Evolutionary conservation across 2,888 invertebrate species (phyloP), one percentile per base, ranked within the genome.

Genomic region (Sussaba pulchella): DNA sequence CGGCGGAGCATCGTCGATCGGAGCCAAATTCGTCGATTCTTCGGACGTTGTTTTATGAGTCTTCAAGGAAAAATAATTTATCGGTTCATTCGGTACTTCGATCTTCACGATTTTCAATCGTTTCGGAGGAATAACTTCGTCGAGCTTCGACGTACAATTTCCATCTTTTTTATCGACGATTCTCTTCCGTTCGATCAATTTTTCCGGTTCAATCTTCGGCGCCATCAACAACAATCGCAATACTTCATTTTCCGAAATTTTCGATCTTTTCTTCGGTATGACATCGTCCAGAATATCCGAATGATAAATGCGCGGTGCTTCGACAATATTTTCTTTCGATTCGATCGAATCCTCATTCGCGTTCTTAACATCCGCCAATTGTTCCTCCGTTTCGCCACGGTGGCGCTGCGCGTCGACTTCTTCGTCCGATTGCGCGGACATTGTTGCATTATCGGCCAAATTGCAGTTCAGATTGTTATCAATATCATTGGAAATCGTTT

Each of bases 251-350:
- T 9, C 31, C 41, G 19, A 8, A 1, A 70, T 45, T 45, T 70
- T 70, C 14, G 19, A 41, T 19, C 17, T 57, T 43, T 70, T 70
- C 1, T 14, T 12, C 43, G 57, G 70, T 45, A 45, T 57, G 1
- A 14, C 43, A 14, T 69, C 45, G 57, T 70, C 70, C n/a, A 10
- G 9, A 43, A 57, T 45, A 19, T 43, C 57, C 14, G 67, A 54
- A 6, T 5, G 5, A 26, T 26, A 26, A 54, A 10, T 12, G 14
- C 24, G 24, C 24, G 41, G 24, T 19, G 43, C 43, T 31, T 63
- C 63, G 43, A 0, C 19, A 6, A 21, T 26, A 1, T 5, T 61
- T 43, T 41, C 26, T 10, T 26, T 39, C n/a, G 31, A 43, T 17
- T 12, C 39, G 1, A 1, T 5, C 17, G 9, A 39, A 39, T 45